phyloP scores from a whole-genome alignment of 2,888 invertebrate genomes.

The Plutella xylostella region DNA sequence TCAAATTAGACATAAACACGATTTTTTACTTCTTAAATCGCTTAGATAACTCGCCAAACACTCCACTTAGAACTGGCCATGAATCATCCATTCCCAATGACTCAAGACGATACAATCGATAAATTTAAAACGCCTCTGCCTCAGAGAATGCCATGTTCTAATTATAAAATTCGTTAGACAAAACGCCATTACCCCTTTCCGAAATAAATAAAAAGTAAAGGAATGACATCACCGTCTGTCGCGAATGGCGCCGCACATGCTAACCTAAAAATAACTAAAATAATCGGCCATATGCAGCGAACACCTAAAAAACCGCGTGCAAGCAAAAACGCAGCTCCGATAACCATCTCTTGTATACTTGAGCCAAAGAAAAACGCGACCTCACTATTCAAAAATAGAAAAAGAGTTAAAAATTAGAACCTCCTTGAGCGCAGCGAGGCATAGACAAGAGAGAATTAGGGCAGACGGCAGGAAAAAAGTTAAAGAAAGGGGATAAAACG shows the following conservation, averaged over 20 bases:
- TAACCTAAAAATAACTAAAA: slow-evolving; percentile 55
- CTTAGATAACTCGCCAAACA: slow-evolving; percentile 5
- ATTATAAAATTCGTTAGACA: slow-evolving; percentile 24
- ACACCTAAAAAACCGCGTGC: slow-evolving; percentile 28
- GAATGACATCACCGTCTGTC: slow-evolving; percentile 62
- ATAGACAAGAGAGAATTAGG: slow-evolving; percentile 37
- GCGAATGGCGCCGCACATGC: slow-evolving; percentile 58
- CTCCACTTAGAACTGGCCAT: not conserved
- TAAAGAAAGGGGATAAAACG: slow-evolving; percentile 46
- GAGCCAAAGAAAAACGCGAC: slow-evolving; percentile 28
- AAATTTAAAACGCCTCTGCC: slow-evolving; percentile 12
- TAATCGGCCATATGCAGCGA: slow-evolving; percentile 54
- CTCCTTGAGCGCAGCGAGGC: slow-evolving; percentile 27
- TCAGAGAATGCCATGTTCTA: slow-evolving; percentile 4
- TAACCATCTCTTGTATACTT: slow-evolving; percentile 27
- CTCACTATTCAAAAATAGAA: slow-evolving; percentile 35
- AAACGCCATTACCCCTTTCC: slow-evolving; percentile 24
- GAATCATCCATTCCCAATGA: not conserved
- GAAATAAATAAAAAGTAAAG: slow-evolving; percentile 42
- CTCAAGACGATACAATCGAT: not conserved
- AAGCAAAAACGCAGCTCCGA: slow-evolving; percentile 36
- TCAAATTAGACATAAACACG: slow-evolving; percentile 47
- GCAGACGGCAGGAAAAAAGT: slow-evolving; percentile 30
- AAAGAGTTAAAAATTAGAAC: slow-evolving; percentile 27
- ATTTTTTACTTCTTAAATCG: slow-evolving; percentile 34